Percentiles rank a stretch among this genome's conserved stretches.
These are phyloP conservation scores for Micromussa lordhowensis DNA, from an alignment of 92 coral and sea anemone genomes.

Conservation along the genomic window DNA sequence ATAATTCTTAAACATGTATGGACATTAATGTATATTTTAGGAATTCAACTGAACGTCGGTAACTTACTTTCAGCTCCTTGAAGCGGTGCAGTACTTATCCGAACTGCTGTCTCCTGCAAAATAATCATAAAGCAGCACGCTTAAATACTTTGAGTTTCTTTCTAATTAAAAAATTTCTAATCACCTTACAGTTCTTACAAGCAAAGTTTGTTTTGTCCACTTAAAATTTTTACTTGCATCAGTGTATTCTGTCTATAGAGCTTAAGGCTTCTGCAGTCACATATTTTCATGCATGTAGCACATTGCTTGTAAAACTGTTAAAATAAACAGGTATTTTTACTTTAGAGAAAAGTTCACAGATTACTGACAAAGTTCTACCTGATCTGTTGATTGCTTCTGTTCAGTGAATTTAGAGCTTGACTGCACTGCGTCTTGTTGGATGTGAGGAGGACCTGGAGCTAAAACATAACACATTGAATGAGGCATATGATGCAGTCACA, in stretches of 20 bases:
- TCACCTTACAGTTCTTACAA: neutral
- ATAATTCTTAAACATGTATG: too few relatives aligned
- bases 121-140: neutral
- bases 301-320: neutral
- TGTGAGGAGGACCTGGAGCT: neutral
- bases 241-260: neutral
- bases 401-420: neutral
- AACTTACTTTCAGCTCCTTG: conserved; percentile 32
- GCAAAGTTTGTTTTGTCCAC: too few relatives aligned
- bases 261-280: neutral
- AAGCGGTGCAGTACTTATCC: conserved; percentile 5
- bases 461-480: neutral
- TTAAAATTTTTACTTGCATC: neutral
- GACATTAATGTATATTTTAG: too few relatives aligned
- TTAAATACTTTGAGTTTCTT: neutral
- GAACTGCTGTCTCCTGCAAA: conserved; percentile 13
- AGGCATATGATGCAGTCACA: neutral
- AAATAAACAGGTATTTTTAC: neutral
- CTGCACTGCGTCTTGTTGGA: neutral
- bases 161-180: neutral
- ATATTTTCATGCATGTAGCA: neutral
- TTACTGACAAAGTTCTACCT: neutral
- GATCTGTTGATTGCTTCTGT: neutral
- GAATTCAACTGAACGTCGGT: too few relatives aligned
- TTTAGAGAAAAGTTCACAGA: neutral